These are phyloP conservation scores for Bombus confusus DNA, from an alignment of 1,140 invertebrate genomes.

Conservation along the genomic window DNA sequence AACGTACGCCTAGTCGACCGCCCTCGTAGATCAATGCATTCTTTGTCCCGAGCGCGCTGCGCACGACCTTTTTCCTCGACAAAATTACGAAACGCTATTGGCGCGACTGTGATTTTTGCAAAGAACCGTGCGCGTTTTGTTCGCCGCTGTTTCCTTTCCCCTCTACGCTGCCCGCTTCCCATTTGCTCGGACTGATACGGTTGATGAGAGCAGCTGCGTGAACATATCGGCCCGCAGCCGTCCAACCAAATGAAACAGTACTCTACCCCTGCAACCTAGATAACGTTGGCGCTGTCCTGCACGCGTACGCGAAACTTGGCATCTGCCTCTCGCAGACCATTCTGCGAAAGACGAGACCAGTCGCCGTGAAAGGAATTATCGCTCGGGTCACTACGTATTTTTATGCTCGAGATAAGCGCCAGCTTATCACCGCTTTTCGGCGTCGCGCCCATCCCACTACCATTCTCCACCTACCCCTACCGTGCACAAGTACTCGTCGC, in stretches of 20 bases:
- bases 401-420: conserved; percentile 2
- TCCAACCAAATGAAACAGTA: conserved; percentile 41
- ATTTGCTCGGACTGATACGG: conserved; percentile 35
- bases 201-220: conserved; percentile 40
- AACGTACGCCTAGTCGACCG: conserved; percentile 35
- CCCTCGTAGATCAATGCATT: conserved; percentile 7
- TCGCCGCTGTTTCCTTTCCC: neutral
- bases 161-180: neutral
- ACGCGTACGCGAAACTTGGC: conserved; percentile 9
- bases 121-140: conserved; percentile 41
- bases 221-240: conserved; percentile 37
- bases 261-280: conserved; percentile 15
- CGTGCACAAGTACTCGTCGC: too few species aligned
- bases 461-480: too few species aligned
- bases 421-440: neutral
- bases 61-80: conserved; percentile 15
- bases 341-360: neutral
- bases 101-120: conserved; percentile 37
- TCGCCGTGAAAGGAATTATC: conserved; percentile 41
- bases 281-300: conserved; percentile 40
- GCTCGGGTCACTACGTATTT: neutral
- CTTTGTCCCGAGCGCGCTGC: conserved; percentile 14
- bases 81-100: conserved; percentile 42
- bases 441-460: too few species aligned
- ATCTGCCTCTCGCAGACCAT: neutral